Conservation (phyloP, 1,140 invertebrate species). For the honey bee (Apis mellifera) region Amel_HAv3.1 CM009936.2:15940501-15941000, state of each 20-base stretch:
- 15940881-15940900: too few relatives aligned
- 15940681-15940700: slow-evolving; percentile 77
- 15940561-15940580: slow-evolving; percentile 78
- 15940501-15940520: slow-evolving; percentile 69
- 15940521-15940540: slow-evolving; percentile 63
- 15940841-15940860: not conserved
- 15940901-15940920: too few relatives aligned
- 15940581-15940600: slow-evolving; percentile 69
- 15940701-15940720: slow-evolving; percentile 75
- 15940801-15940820: not conserved
- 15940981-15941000: too few relatives aligned
- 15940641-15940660: slow-evolving; percentile 67
- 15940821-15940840: not conserved
- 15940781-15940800: not conserved
- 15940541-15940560: slow-evolving; percentile 75
- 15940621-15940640: slow-evolving; percentile 26
- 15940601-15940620: slow-evolving; percentile 30
- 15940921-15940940: too few relatives aligned
- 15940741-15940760: not conserved
- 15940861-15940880: too few relatives aligned
- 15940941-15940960: too few relatives aligned
- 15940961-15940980: too few relatives aligned
- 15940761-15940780: slow-evolving; percentile 39
- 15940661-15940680: slow-evolving; percentile 80
- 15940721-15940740: slow-evolving; percentile 62